Evolutionary conservation across 1,140 invertebrate genomes (phyloP).

Genomic region (Rhyacophila brunnea): DNA sequence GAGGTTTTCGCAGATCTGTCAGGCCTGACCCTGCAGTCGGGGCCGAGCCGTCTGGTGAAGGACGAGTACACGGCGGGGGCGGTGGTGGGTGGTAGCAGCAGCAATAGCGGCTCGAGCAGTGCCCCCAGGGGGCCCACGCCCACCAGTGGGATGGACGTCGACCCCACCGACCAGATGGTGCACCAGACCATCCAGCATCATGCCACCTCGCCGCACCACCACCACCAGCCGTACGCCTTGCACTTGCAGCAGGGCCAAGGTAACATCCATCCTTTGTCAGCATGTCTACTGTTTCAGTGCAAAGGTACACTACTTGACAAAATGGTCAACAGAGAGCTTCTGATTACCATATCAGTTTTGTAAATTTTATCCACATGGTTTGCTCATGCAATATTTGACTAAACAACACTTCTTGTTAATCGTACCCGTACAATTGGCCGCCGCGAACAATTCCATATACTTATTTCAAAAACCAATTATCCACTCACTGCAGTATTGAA

Average conservation of each 20-base stretch:
- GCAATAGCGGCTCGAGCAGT: not conserved
- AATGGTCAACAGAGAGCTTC: too few species aligned
- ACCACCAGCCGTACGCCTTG: constrained; percentile 39
- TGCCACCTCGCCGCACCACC: constrained; percentile 56
- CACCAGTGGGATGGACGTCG: constrained; percentile 70
- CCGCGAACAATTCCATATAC: too few species aligned
- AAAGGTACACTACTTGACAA: too few species aligned
- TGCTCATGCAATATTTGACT: too few species aligned
- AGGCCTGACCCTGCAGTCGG: constrained; percentile 78
- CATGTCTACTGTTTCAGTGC: too few species aligned
- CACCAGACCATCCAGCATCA: constrained; percentile 78
- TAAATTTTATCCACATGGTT: too few species aligned
- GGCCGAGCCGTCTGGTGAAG: constrained; percentile 67
- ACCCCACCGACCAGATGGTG: constrained; percentile 61
- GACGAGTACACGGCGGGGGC: constrained; percentile 83
- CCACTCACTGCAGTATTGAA: too few species aligned
- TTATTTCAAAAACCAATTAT: too few species aligned
- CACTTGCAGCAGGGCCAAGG: constrained; percentile 40
- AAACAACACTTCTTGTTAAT: too few species aligned
- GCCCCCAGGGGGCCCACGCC: constrained; percentile 45
- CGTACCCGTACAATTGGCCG: too few species aligned
- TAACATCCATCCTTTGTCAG: too few species aligned
- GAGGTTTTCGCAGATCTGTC: constrained; percentile 72
- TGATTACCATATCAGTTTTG: too few species aligned
- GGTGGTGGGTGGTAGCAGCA: constrained; percentile 46